Base-by-base conservation (phyloP, 2,888 invertebrate genomes). In the Drosophila helvetica region DNA sequence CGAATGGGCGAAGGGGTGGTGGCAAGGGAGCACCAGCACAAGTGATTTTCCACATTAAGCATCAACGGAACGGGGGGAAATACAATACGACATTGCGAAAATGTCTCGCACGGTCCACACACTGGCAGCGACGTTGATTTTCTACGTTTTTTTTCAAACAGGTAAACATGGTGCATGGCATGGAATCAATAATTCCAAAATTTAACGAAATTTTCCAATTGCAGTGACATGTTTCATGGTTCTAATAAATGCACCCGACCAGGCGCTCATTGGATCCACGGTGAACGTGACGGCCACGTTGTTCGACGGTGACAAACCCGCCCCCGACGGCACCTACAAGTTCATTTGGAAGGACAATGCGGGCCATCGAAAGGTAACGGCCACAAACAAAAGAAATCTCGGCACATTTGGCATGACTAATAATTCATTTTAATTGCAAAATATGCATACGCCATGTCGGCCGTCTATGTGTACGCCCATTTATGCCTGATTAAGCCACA, bases 191-290 rank as follows among this genome's bases (percentile, higher is more conserved):
- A 70, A 27, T 12, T 17, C 27, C n/a, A 50, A 50, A 18, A 52
- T 38, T 12, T 50, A 43, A 60, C 19, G 46, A 38, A 67, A 38
- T 73, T 50, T 6, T 30, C 38, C 9, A 3, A 22, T 56, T 72
- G n/a, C n/a, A 86, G 86, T 67, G 38, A 56, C 71, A 47, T 65
- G 79, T 55, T 68, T 92, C 76, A 67, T 88, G 76, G 93, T 96
- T 51, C 91, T 92, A 61, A 90, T 96, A 73, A 92, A 92, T 12
- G 93, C 93, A 73, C 93, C 95, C 91, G 94, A 95, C 9, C 95
- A 95, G 52, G 94, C 95, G n/a, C 94, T 96, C 17, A 92, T 94
- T 59, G 97, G 96, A 22, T 95, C 95, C 5, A 94, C 94, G 57
- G 93, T 96, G 47, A 95, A 94, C 74, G 95, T 97, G 88, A 94